These are phyloP conservation scores for Torymus texanus DNA, from an alignment of 2,888 invertebrate species.

Conservation along the genomic window DNA sequence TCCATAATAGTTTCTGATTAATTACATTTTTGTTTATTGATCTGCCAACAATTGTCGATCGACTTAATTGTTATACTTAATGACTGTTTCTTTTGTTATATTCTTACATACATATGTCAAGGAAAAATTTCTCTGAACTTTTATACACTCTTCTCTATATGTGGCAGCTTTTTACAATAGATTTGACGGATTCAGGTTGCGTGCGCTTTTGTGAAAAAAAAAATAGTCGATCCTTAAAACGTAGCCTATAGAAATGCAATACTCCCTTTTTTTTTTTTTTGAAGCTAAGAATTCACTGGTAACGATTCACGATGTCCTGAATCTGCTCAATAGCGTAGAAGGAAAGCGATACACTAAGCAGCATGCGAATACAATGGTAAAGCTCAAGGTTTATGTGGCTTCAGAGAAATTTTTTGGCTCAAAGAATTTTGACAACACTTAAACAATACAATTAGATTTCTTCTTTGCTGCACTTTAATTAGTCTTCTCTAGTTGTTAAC, in stretches of 20 bases:
- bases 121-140: slow-evolving; percentile 48
- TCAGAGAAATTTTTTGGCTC: slow-evolving; percentile 45
- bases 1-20: not conserved
- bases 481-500: slow-evolving; percentile 33
- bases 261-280: slow-evolving; percentile 17
- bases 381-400: slow-evolving; percentile 13
- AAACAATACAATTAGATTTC: slow-evolving; percentile 31
- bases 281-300: not conserved
- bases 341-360: slow-evolving; percentile 12
- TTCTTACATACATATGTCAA: slow-evolving; percentile 4
- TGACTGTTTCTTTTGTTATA: slow-evolving; percentile 15
- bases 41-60: slow-evolving; percentile 12
- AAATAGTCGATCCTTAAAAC: slow-evolving; percentile 1
- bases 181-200: slow-evolving; percentile 44
- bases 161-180: slow-evolving; percentile 36
- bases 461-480: slow-evolving; percentile 39
- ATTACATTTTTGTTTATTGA: slow-evolving; percentile 19
- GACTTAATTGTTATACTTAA: slow-evolving; percentile 30
- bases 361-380: slow-evolving; percentile 34
- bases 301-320: slow-evolving; percentile 34
- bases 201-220: slow-evolving; percentile 21
- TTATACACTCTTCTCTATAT: slow-evolving; percentile 21
- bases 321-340: slow-evolving; percentile 22
- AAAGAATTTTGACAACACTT: slow-evolving; percentile 26
- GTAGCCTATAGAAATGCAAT: not conserved